Conservation (phyloP, 37 sponge, comb jelly and placozoan species). For the Cladorhizidae sp. region DNA sequence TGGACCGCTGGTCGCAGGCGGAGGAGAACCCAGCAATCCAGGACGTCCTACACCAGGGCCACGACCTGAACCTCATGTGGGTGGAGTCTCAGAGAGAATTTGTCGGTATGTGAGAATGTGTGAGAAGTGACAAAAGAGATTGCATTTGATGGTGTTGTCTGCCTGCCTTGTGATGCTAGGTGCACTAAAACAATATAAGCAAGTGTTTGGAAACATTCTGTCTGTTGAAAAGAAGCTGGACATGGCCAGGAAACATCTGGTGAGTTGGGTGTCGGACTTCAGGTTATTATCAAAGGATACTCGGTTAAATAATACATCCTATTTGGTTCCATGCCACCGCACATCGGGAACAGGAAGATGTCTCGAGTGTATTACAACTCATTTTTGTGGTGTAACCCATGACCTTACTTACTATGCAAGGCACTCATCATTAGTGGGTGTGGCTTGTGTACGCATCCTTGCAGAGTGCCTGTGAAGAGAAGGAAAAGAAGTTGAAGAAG, state of each 20-base stretch:
- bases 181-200: slow-evolving; percentile 72
- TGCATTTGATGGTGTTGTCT: background rate
- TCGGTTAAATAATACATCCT: no score
- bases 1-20: slow-evolving; percentile 62
- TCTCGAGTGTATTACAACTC: no score
- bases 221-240: slow-evolving; percentile 78
- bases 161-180: slow-evolving; percentile 5
- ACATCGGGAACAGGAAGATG: background rate
- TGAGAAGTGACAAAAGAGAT: background rate
- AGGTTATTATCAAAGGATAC: no score
- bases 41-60: slow-evolving; percentile 68
- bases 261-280: slow-evolving; percentile 32
- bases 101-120: slow-evolving; percentile 36
- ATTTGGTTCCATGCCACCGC: background rate
- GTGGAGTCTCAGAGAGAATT: slow-evolving; percentile 59
- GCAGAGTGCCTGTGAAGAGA: slow-evolving; percentile 65
- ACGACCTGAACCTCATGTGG: slow-evolving; percentile 61
- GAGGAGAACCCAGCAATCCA: slow-evolving; percentile 72
- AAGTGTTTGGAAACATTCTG: slow-evolving; percentile 72
- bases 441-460: background rate
- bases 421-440: background rate
- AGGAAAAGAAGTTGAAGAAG: slow-evolving; percentile 71
- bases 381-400: no score
- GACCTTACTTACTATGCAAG: no score
- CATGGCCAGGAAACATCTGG: slow-evolving; percentile 55